Evolutionary conservation across 1,140 invertebrate genomes (phyloP).

Genomic region (Dermatophagoides farinae): DNA sequence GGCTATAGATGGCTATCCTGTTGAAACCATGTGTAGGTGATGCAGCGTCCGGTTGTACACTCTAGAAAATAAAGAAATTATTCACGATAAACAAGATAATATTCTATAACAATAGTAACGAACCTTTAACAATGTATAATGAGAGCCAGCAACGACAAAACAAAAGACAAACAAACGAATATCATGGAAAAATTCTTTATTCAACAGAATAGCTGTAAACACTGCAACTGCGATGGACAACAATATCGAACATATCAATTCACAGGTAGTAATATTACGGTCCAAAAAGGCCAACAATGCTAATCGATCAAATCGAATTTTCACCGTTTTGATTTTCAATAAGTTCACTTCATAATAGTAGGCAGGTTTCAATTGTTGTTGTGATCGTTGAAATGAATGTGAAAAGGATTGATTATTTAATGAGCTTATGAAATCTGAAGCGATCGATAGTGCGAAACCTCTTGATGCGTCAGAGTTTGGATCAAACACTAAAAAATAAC

Average conservation of each 20-base stretch:
- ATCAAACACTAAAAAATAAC: conserved; percentile 3
- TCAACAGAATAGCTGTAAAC: conserved; percentile 59
- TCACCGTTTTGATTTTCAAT: conserved; percentile 32
- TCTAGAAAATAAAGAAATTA: conserved; percentile 28
- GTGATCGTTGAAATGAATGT: neutral
- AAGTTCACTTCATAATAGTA: conserved; percentile 69
- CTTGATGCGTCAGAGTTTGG: neutral
- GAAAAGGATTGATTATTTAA: conserved; percentile 8
- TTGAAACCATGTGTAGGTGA: conserved; percentile 95
- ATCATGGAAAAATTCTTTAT: conserved; percentile 68
- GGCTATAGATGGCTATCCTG: conserved; percentile 52
- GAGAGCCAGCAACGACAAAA: conserved; percentile 84
- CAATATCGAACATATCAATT: conserved; percentile 60
- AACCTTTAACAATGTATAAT: conserved; percentile 82
- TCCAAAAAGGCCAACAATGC: conserved; percentile 78
- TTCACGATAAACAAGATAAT: conserved; percentile 1
- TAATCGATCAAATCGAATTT: conserved; percentile 67
- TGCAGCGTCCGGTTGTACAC: conserved; percentile 92
- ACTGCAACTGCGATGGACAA: conserved; percentile 66
- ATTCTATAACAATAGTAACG: too few species aligned
- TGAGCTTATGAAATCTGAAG: neutral
- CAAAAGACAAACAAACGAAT: conserved; percentile 84
- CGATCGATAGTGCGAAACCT: neutral
- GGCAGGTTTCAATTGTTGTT: conserved; percentile 32
- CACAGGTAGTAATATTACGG: conserved; percentile 59